Conservation (phyloP, 2,888 invertebrate species). For the Myopa tessellatipennis region DNA sequence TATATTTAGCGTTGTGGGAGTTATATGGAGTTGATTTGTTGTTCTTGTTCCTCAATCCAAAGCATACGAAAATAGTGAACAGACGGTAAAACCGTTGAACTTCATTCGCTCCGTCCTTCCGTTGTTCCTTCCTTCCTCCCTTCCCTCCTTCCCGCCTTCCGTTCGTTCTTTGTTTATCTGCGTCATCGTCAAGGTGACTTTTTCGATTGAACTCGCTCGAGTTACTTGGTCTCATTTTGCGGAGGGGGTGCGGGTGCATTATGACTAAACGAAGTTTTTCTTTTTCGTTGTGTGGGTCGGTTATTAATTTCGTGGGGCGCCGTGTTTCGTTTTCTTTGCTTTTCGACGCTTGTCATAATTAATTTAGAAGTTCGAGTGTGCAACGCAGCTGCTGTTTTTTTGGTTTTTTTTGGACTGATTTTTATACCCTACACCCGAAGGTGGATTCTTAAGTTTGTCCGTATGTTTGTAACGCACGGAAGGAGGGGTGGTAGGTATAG, state of each 20-base stretch:
- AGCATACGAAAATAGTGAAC: constrained; percentile 3
- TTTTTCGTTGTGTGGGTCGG: too few species aligned
- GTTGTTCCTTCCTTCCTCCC: background rate
- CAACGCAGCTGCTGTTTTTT: too few species aligned
- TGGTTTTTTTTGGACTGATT: too few species aligned
- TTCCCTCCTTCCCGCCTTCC: background rate
- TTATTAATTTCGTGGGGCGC: background rate
- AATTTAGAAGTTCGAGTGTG: too few species aligned
- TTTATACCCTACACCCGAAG: too few species aligned
- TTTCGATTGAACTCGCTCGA: background rate
- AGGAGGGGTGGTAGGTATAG: too few species aligned
- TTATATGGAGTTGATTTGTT: background rate
- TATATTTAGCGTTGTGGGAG: too few species aligned
- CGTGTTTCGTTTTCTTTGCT: too few species aligned
- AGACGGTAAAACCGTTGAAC: constrained; percentile 27
- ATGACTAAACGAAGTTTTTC: background rate
- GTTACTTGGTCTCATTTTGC: background rate
- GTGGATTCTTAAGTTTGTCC: too few species aligned
- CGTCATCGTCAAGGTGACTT: constrained; percentile 19
- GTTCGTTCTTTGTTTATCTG: background rate
- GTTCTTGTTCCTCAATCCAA: background rate
- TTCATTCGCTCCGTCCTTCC: background rate
- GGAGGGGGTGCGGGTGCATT: background rate
- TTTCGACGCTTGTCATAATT: too few species aligned
- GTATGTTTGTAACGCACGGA: too few species aligned